Conservation (phyloP, 2,888 invertebrate genomes). For the Tholera decimalis region DNA sequence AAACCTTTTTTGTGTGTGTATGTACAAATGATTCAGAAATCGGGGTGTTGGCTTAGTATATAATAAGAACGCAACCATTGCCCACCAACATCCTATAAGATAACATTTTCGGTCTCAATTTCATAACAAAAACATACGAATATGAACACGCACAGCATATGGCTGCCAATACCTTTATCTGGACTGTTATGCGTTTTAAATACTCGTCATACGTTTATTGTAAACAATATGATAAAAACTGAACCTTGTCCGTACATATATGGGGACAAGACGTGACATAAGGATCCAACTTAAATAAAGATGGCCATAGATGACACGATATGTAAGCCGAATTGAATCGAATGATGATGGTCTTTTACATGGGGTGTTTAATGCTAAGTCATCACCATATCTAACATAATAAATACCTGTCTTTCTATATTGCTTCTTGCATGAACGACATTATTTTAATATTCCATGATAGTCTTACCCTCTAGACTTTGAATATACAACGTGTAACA, state of each 20-base stretch:
- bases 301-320: slow-evolving; percentile 21
- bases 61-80: not conserved
- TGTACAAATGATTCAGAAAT: not conserved
- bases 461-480: too few species aligned
- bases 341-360: not conserved
- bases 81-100: not conserved
- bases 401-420: too few species aligned
- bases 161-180: slow-evolving; percentile 40
- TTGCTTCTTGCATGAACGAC: too few species aligned
- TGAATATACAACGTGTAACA: too few species aligned
- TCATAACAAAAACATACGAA: slow-evolving; percentile 10
- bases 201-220: slow-evolving; percentile 58
- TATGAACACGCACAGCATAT: slow-evolving; percentile 19
- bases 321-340: slow-evolving; percentile 5
- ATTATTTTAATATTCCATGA: too few species aligned
- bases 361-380: not conserved
- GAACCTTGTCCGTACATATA: slow-evolving; percentile 56
- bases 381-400: too few species aligned
- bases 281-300: slow-evolving; percentile 50
- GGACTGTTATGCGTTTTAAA: slow-evolving; percentile 61
- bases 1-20: too few species aligned
- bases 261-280: slow-evolving; percentile 52
- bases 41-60: not conserved
- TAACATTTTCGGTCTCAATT: slow-evolving; percentile 3
- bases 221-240: slow-evolving; percentile 64